A percentile compares a stretch with the other conserved stretches of the same genome.
These are phyloP conservation scores for Acropora yongei DNA, from an alignment of 64 coral and sea anemone genomes.

Conservation along the genomic window DNA sequence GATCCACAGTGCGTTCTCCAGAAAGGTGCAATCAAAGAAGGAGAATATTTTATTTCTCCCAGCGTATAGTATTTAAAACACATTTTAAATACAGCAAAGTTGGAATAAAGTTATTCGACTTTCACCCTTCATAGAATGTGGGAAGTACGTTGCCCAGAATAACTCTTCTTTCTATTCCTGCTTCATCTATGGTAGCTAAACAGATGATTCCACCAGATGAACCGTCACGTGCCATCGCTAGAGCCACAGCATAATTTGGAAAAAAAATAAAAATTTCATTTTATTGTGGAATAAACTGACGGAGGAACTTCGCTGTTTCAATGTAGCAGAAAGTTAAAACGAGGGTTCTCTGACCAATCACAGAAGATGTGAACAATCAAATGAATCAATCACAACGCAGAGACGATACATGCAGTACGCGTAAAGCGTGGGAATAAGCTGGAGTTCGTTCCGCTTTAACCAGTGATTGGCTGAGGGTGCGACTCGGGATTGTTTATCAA, in stretches of 20 bases:
- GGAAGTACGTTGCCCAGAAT: constrained; percentile 89
- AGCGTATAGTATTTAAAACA: not conserved
- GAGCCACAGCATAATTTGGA: constrained; percentile 82
- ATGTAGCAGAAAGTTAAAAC: too few species aligned
- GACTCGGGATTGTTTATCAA: too few species aligned
- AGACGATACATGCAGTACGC: too few species aligned
- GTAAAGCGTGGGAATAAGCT: too few species aligned
- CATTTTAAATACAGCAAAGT: constrained; percentile 22
- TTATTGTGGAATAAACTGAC: too few species aligned
- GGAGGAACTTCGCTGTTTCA: too few species aligned
- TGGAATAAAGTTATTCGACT: not conserved
- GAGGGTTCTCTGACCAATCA: too few species aligned
- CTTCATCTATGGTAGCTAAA: constrained; percentile 82
- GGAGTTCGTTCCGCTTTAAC: too few species aligned
- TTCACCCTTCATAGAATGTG: constrained; percentile 96
- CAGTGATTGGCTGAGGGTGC: too few species aligned
- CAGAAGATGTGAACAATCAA: too few species aligned
- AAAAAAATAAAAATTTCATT: not conserved
- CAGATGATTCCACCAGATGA: constrained; percentile 98
- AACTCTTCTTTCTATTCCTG: constrained; percentile 88
- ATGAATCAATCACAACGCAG: too few species aligned
- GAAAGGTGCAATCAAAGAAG: not conserved
- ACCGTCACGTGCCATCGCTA: constrained; percentile 97
- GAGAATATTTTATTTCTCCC: not conserved
- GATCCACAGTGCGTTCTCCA: not conserved